A percentile compares a stretch with the other conserved stretches of the same genome.
Evolutionary conservation across 2,797 vertebrate genomes (phyloP).

Genomic region (Coregonus suidteri): DNA sequence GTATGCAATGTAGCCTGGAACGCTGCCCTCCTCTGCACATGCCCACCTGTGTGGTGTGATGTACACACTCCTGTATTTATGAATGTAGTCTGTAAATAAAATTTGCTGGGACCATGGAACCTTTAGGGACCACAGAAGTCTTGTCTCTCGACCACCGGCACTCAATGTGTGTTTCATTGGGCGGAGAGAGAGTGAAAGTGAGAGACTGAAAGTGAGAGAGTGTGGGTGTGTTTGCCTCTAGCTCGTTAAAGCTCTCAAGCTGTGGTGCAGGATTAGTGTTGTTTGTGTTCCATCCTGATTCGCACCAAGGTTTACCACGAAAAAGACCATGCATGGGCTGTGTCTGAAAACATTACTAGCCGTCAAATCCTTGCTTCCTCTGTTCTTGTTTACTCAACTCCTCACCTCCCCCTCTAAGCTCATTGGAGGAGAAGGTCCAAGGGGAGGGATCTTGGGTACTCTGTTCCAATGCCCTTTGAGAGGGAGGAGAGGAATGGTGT

Average conservation of each 20-base stretch:
- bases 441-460: no score
- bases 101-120: constrained; percentile 16
- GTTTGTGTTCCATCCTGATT: neutral
- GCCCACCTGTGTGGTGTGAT: constrained; percentile 19
- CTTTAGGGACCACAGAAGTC: neutral
- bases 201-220: constrained; percentile 19
- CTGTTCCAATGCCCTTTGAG: no score
- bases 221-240: constrained; percentile 13
- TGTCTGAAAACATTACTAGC: neutral
- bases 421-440: no score
- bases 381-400: neutral
- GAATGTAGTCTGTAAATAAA: constrained; percentile 56
- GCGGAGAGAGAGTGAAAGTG: constrained; percentile 3
- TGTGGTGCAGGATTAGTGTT: neutral
- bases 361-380: neutral
- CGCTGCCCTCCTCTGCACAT: constrained; percentile 45
- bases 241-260: constrained; percentile 18
- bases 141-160: neutral
- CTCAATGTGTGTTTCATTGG: neutral
- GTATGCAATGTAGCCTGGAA: neutral
- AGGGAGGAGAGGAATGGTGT: no score
- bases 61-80: constrained; percentile 44
- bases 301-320: constrained; percentile 12
- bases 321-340: neutral
- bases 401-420: neutral